Percentiles rank a stretch among this genome's conserved stretches.
These are phyloP conservation scores for Timandra comae DNA, from an alignment of 2,888 invertebrate species.

Conservation along the genomic window DNA sequence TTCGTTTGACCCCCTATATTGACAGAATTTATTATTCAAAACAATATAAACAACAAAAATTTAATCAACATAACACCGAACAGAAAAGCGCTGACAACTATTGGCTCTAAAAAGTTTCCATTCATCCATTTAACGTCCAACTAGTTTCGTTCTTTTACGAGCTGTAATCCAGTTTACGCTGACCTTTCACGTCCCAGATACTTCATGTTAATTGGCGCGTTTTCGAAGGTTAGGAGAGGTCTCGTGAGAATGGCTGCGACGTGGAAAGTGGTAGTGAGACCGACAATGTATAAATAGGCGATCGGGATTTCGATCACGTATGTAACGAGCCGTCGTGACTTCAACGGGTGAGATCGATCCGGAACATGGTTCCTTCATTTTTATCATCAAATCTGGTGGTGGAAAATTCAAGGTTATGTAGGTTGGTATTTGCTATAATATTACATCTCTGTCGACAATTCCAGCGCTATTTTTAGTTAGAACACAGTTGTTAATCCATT, in stretches of 20 bases:
- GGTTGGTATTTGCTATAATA: too few relatives aligned
- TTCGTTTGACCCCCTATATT: too few relatives aligned
- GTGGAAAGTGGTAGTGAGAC: slow-evolving; percentile 44
- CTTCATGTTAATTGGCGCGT: slow-evolving; percentile 14
- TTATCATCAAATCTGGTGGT: slow-evolving; percentile 3
- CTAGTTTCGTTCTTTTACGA: slow-evolving; percentile 50
- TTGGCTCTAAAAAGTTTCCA: slow-evolving; percentile 51
- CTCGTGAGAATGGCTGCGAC: slow-evolving; percentile 36
- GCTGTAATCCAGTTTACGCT: slow-evolving; percentile 42
- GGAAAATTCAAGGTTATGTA: too few relatives aligned
- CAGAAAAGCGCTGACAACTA: slow-evolving; percentile 35
- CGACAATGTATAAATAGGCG: slow-evolving; percentile 70
- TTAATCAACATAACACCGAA: slow-evolving; percentile 1
- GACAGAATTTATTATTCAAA: too few relatives aligned
- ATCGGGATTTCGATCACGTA: slow-evolving; percentile 71
- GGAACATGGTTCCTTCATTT: slow-evolving; percentile 41
- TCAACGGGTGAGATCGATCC: slow-evolving; percentile 45
- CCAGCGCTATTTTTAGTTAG: too few relatives aligned
- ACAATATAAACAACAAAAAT: too few relatives aligned
- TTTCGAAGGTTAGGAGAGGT: slow-evolving; percentile 24
- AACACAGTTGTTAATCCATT: too few relatives aligned
- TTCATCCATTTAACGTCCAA: slow-evolving; percentile 59
- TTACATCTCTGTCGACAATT: too few relatives aligned
- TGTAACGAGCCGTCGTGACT: slow-evolving; percentile 68
- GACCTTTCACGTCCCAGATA: slow-evolving; percentile 8